Conservation (phyloP, 2,113 vertebrate genomes). For the Xenus cinereus region DNA sequence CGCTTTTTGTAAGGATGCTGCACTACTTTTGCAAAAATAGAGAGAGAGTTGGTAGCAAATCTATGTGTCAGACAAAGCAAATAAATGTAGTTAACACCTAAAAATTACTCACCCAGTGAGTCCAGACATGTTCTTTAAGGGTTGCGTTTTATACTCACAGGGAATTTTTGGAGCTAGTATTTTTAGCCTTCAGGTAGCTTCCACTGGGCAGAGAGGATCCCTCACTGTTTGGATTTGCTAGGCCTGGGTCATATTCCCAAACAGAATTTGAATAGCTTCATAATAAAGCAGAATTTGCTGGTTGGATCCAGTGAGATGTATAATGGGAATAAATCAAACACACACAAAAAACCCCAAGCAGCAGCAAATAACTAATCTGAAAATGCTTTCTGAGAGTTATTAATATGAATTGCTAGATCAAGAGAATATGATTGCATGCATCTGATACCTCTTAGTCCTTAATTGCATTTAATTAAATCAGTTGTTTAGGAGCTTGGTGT, state of each 20-base stretch:
- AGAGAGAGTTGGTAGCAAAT: not conserved
- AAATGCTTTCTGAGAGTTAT: not conserved
- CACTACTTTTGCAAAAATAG: not conserved
- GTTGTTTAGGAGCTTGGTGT: not conserved
- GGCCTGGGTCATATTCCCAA: not conserved
- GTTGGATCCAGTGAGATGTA: not conserved
- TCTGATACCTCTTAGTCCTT: not conserved
- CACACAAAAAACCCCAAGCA: not conserved
- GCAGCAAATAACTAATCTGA: not conserved
- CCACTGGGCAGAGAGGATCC: not conserved
- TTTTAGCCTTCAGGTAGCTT: not conserved
- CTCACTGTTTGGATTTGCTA: not conserved
- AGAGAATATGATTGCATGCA: not conserved
- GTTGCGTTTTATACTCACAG: not conserved
- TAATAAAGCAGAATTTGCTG: not conserved
- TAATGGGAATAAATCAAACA: not conserved
- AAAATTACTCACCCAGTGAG: not conserved
- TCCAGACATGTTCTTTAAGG: not conserved
- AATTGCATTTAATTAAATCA: not conserved
- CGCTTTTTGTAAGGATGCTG: not conserved
- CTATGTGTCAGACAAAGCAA: not conserved
- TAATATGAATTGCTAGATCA: not conserved
- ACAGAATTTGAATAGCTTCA: not conserved
- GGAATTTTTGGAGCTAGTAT: not conserved
- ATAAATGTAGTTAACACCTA: not conserved